Evolutionary conservation across 1,140 invertebrate genomes (phyloP).

Genomic region (Pentalonia nigronervosa): DNA sequence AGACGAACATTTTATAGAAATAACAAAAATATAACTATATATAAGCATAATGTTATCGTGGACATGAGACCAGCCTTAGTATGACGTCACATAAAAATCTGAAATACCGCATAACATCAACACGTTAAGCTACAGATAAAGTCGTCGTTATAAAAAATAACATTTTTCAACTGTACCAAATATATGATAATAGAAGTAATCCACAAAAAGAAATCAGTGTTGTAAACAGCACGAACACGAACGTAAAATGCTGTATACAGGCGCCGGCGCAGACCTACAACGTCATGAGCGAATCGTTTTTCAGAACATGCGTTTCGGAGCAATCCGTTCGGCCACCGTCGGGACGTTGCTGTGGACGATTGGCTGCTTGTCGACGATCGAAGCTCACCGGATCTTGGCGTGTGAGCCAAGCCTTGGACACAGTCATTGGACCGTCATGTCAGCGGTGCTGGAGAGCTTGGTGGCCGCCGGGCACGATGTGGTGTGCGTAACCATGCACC

Average conservation of each 20-base stretch:
- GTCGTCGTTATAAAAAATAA: no score
- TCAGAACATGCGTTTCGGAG: background rate
- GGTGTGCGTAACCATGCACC: background rate
- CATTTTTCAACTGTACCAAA: no score
- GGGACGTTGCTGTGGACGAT: background rate
- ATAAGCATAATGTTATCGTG: no score
- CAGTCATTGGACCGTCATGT: conserved; percentile 29
- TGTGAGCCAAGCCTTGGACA: background rate
- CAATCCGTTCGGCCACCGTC: background rate
- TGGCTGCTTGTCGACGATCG: background rate
- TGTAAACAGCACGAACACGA: background rate
- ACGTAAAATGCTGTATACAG: background rate
- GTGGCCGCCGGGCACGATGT: background rate
- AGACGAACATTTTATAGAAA: no score
- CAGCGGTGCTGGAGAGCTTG: conserved; percentile 23
- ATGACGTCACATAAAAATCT: no score
- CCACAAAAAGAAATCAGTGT: no score
- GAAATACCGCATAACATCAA: no score
- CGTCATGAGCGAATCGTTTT: background rate
- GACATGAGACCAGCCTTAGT: no score
- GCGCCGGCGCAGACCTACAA: background rate
- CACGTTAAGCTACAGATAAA: no score
- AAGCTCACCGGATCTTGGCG: background rate
- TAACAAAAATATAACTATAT: no score
- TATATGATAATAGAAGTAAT: no score